Conservation (phyloP, 2,797 vertebrate species). For the Somateria mollissima region DNA sequence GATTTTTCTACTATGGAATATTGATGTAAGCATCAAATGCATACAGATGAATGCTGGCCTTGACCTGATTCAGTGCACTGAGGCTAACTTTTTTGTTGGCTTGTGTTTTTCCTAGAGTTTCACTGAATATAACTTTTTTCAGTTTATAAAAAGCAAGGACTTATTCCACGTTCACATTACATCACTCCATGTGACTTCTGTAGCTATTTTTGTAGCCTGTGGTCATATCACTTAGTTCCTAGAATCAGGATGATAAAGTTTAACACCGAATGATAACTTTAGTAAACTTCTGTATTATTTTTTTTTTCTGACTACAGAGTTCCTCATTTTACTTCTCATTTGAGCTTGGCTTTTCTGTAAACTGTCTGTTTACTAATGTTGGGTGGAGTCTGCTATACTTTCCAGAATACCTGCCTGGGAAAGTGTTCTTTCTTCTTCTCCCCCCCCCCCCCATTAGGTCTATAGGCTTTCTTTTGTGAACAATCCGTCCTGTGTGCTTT, state of each 20-base stretch:
- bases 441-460: background rate
- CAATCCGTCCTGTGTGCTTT: background rate
- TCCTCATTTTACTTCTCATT: slow-evolving; percentile 47
- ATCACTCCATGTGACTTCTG: slow-evolving; percentile 41
- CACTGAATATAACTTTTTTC: background rate
- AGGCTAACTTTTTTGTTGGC: background rate
- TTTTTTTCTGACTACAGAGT: background rate
- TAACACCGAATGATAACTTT: slow-evolving; percentile 5
- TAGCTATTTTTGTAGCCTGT: slow-evolving; percentile 52
- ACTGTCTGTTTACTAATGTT: background rate
- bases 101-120: background rate
- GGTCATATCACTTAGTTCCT: slow-evolving; percentile 47
- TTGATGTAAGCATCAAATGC: background rate
- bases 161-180: slow-evolving; percentile 28
- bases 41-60: background rate
- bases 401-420: slow-evolving; percentile 1
- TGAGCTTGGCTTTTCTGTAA: background rate
- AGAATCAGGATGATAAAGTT: slow-evolving; percentile 56
- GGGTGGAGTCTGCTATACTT: background rate
- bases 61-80: background rate
- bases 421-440: background rate
- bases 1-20: background rate
- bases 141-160: slow-evolving; percentile 33
- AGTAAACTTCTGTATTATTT: background rate
- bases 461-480: background rate